These are phyloP conservation scores for Seriola dumerili DNA, from an alignment of 2,113 vertebrate species.

Conservation along the genomic window DNA sequence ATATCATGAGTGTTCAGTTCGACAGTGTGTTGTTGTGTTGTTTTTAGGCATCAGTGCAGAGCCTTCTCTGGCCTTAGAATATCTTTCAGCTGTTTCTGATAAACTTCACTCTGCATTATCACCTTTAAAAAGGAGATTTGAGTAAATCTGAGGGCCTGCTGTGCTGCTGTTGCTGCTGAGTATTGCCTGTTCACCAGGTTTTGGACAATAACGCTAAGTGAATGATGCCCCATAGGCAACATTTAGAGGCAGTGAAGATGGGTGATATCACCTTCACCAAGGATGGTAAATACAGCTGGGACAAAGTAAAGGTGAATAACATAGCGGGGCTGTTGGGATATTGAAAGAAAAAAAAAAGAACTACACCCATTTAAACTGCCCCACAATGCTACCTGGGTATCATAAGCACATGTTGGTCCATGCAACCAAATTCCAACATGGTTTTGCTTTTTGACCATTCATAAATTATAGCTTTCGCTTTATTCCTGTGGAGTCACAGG, in stretches of 20 bases:
- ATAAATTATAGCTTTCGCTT: conserved; percentile 15
- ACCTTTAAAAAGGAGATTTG: not conserved
- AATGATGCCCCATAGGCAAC: conserved; percentile 22
- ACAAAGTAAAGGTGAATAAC: not conserved
- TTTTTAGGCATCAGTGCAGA: not conserved
- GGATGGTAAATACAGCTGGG: not conserved
- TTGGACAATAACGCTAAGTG: not conserved
- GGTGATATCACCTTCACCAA: not conserved
- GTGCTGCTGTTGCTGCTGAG: conserved; percentile 31
- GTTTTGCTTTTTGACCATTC: conserved; percentile 49
- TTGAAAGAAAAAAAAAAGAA: not conserved
- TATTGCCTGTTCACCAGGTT: conserved; percentile 2
- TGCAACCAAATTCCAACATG: conserved; percentile 31
- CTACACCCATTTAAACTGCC: conserved; percentile 13
- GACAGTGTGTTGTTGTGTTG: not conserved
- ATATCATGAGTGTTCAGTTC: not conserved
- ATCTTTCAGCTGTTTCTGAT: not conserved
- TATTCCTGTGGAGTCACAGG: not conserved
- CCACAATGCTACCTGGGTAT: conserved; percentile 45
- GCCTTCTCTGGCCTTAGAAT: not conserved
- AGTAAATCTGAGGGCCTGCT: conserved; percentile 27
- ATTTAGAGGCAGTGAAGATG: conserved; percentile 32
- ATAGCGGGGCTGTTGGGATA: not conserved
- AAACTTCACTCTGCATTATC: not conserved
- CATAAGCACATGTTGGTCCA: conserved; percentile 11